A percentile compares a stretch with the other conserved stretches of the same genome.
phyloP scores from a whole-genome alignment of 1,140 invertebrate genomes.

The Heliconius congener region DNA sequence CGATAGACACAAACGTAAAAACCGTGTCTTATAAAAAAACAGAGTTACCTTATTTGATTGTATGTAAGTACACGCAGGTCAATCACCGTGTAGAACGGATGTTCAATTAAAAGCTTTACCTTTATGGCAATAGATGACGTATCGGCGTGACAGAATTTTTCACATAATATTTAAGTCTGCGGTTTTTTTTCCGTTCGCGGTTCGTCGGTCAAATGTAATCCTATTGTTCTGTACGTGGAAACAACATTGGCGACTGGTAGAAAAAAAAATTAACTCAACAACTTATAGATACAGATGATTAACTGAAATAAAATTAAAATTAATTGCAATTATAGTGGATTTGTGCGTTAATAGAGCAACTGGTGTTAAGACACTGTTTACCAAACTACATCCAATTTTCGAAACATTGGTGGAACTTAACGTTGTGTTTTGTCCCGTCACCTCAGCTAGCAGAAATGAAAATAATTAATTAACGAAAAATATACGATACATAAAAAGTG shows the following conservation, averaged over 20 bases:
- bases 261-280: background rate
- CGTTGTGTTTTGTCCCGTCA: too few species aligned
- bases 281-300: background rate
- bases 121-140: conserved; percentile 21
- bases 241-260: background rate
- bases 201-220: conserved; percentile 16
- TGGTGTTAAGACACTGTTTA: too few species aligned
- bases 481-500: too few species aligned
- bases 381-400: too few species aligned
- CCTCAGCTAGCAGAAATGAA: too few species aligned
- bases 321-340: too few species aligned
- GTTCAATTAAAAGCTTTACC: conserved; percentile 29
- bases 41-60: conserved; percentile 8
- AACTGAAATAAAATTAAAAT: too few species aligned
- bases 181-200: conserved; percentile 14
- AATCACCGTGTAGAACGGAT: conserved; percentile 30
- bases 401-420: too few species aligned
- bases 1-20: background rate
- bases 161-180: conserved; percentile 13
- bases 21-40: background rate
- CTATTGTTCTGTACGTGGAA: conserved; percentile 15
- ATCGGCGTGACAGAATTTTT: conserved; percentile 12
- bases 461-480: too few species aligned
- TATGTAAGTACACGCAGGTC: conserved; percentile 16
- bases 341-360: too few species aligned